phyloP scores from a whole-genome alignment of 2,888 invertebrate species.

The Leucozona laternaria region DNA sequence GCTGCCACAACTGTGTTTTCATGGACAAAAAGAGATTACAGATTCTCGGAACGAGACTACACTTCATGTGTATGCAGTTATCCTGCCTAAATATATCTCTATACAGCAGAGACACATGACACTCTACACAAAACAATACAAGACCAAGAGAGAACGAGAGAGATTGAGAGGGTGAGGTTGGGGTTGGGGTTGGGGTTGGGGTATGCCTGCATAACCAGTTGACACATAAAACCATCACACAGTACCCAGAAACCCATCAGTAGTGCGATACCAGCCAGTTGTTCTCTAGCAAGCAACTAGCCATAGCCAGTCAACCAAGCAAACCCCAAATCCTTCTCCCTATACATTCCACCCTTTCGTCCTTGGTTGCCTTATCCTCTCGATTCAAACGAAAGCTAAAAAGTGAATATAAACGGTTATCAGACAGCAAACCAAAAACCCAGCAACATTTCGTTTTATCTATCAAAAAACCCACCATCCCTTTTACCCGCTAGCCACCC shows the following conservation, averaged over 20 bases:
- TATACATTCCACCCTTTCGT: conserved; percentile 10
- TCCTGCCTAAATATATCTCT: conserved; percentile 66
- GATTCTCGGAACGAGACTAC: conserved; percentile 61
- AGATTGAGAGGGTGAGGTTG: background rate
- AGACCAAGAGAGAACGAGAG: background rate
- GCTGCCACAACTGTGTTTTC: conserved; percentile 50
- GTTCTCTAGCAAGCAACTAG: background rate
- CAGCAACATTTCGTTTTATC: conserved; percentile 75
- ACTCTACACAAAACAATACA: conserved; percentile 41
- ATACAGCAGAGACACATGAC: conserved; percentile 31
- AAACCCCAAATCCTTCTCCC: background rate
- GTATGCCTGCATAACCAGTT: conserved; percentile 65
- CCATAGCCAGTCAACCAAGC: conserved; percentile 38
- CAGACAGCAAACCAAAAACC: conserved; percentile 75
- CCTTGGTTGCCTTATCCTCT: conserved; percentile 64
- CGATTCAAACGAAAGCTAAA: conserved; percentile 74
- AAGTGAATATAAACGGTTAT: conserved; percentile 76
- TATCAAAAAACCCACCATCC: conserved; percentile 66
- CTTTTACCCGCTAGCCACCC: conserved; percentile 10
- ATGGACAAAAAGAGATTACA: conserved; percentile 70
- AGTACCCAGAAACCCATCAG: background rate
- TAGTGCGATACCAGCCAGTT: background rate
- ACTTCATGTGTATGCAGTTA: conserved; percentile 72
- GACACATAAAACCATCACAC: conserved; percentile 66
- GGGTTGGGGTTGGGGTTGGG: background rate